These are phyloP conservation scores for Dysidea cf. avara DNA, from an alignment of 37 sponge, comb jelly and placozoan genomes.

Conservation along the genomic window DNA sequence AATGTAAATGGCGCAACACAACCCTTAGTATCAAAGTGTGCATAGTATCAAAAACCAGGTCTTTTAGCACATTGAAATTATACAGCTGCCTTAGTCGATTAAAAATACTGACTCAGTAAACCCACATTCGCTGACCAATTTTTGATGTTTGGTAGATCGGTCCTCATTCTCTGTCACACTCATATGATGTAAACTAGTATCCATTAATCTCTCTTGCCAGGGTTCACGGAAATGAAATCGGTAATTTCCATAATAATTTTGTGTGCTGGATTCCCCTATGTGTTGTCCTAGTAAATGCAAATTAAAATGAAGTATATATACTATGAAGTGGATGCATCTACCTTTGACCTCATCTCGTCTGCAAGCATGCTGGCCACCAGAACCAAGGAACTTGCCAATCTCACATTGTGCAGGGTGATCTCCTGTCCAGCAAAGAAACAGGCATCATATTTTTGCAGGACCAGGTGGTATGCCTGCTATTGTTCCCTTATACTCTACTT, in stretches of 20 bases:
- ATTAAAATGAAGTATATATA: no score
- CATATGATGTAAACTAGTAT: not conserved
- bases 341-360: constrained; percentile 3
- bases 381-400: constrained; percentile 18
- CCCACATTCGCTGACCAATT: constrained; percentile 21
- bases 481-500: constrained; percentile 12
- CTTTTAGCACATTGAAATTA: no score
- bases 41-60: constrained; percentile 39
- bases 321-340: no score
- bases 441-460: constrained; percentile 2
- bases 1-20: no score
- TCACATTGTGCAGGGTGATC: constrained; percentile 34
- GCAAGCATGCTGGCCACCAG: constrained; percentile 8
- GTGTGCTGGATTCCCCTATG: no score
- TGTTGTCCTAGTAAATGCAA: no score
- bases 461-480: constrained; percentile 27
- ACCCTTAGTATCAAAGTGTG: not conserved
- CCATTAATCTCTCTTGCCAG: not conserved
- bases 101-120: constrained; percentile 12
- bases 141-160: not conserved
- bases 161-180: constrained; percentile 1
- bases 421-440: constrained; percentile 31
- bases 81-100: not conserved
- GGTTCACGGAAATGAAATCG: constrained; percentile 1
- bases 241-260: not conserved